Evolutionary conservation across 2,113 vertebrate genomes (phyloP).

Genomic region (Orycteropus afer): DNA sequence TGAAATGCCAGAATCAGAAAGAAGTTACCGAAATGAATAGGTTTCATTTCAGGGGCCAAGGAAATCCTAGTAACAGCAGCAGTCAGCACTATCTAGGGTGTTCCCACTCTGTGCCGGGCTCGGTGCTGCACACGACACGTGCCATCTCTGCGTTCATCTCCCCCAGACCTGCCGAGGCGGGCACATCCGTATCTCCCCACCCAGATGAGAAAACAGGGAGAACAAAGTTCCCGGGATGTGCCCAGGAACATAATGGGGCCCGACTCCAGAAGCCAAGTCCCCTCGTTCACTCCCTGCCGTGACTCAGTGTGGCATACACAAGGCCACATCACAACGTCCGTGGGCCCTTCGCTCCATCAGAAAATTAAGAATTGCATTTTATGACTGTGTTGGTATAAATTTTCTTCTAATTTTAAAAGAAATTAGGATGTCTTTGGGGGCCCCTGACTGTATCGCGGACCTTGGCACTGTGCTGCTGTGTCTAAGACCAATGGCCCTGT

Average conservation of each 20-base stretch:
- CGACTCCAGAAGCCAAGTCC: neutral
- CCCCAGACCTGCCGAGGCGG: neutral
- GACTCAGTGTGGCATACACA: neutral
- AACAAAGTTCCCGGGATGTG: neutral
- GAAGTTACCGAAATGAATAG: neutral
- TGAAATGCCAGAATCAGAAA: neutral
- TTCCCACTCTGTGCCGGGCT: accelerated
- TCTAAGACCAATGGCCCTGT: neutral
- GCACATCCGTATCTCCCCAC: accelerated
- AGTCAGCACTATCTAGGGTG: accelerated
- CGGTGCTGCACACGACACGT: accelerated
- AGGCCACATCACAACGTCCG: neutral
- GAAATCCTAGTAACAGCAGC: neutral
- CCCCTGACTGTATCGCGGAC: accelerated
- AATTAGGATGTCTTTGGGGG: neutral
- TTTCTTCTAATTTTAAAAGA: neutral
- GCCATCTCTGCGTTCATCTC: neutral
- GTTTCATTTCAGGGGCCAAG: neutral
- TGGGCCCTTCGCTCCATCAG: neutral
- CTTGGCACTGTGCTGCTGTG: accelerated
- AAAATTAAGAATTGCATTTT: neutral
- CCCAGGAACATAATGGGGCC: neutral
- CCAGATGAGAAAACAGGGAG: neutral
- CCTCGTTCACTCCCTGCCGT: neutral
- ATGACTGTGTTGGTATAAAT: neutral